A percentile compares a stretch with the other conserved stretches of the same genome.
Conservation (phyloP, 2,888 invertebrate genomes). For the Melolontha melolontha region DNA sequence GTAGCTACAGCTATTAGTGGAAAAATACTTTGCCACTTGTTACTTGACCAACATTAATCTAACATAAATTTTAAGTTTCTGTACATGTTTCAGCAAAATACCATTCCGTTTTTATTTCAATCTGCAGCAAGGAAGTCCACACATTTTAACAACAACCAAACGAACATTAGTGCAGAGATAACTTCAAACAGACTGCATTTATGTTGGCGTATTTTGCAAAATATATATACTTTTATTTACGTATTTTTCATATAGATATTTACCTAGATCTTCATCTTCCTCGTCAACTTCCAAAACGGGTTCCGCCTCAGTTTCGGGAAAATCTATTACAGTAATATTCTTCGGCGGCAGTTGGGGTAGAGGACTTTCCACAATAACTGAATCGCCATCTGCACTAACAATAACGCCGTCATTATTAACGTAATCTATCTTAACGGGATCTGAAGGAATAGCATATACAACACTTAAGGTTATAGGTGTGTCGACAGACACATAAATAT, state of each 20-base stretch:
- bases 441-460: slow-evolving; percentile 65
- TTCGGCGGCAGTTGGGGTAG: slow-evolving; percentile 52
- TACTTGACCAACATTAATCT: too few species aligned
- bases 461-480: slow-evolving; percentile 62
- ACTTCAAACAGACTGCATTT: too few species aligned
- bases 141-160: too few species aligned
- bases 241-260: background rate
- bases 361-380: slow-evolving; percentile 59
- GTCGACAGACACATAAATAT: slow-evolving; percentile 57
- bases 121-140: too few species aligned
- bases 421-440: slow-evolving; percentile 57
- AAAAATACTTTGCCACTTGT: too few species aligned
- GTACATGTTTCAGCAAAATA: too few species aligned
- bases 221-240: too few species aligned
- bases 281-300: slow-evolving; percentile 58
- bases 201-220: too few species aligned
- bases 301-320: slow-evolving; percentile 59
- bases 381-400: slow-evolving; percentile 55
- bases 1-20: too few species aligned
- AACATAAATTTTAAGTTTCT: too few species aligned
- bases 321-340: slow-evolving; percentile 59
- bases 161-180: too few species aligned
- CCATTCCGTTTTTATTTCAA: too few species aligned
- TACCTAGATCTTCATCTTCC: slow-evolving; percentile 62
- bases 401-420: slow-evolving; percentile 53